These are phyloP conservation scores for Lutraria rhynchaena DNA, from an alignment of 1,140 invertebrate species.

Conservation along the genomic window DNA sequence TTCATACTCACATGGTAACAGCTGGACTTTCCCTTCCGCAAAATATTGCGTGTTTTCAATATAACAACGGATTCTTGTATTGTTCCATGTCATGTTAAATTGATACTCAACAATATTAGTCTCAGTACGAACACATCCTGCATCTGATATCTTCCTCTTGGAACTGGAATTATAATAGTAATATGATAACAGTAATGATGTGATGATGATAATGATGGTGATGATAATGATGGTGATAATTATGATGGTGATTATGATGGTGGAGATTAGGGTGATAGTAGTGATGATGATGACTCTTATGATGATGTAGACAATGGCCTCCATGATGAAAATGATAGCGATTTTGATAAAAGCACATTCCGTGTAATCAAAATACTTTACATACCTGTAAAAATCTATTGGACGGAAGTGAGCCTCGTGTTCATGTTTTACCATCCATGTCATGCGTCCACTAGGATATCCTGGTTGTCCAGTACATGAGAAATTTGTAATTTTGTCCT, in stretches of 20 bases:
- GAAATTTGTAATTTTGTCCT: constrained; percentile 55
- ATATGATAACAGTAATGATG: too few relatives aligned
- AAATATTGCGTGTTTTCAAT: constrained; percentile 54
- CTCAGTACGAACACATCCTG: constrained; percentile 34
- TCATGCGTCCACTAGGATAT: constrained; percentile 43
- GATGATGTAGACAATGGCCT: too few relatives aligned
- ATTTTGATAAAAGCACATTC: too few relatives aligned
- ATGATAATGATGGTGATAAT: too few relatives aligned
- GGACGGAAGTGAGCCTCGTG: constrained; percentile 31
- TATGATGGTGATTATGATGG: too few relatives aligned
- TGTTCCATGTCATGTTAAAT: constrained; percentile 54
- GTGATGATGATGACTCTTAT: not conserved
- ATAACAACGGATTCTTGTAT: constrained; percentile 50
- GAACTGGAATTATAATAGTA: constrained; percentile 39
- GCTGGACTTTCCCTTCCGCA: constrained; percentile 34
- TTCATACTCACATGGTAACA: constrained; percentile 54
- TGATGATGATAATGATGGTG: too few relatives aligned
- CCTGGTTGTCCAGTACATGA: constrained; percentile 50
- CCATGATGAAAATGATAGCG: too few relatives aligned
- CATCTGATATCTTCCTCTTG: constrained; percentile 7
- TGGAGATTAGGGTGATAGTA: not conserved
- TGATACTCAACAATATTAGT: constrained; percentile 42
- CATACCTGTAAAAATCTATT: constrained; percentile 56
- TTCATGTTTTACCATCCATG: constrained; percentile 46
- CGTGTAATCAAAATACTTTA: too few relatives aligned